A percentile compares a stretch with the other conserved stretches of the same genome.
These are phyloP conservation scores for Planococcus citri DNA, from an alignment of 1,140 invertebrate genomes.

Conservation along the genomic window DNA sequence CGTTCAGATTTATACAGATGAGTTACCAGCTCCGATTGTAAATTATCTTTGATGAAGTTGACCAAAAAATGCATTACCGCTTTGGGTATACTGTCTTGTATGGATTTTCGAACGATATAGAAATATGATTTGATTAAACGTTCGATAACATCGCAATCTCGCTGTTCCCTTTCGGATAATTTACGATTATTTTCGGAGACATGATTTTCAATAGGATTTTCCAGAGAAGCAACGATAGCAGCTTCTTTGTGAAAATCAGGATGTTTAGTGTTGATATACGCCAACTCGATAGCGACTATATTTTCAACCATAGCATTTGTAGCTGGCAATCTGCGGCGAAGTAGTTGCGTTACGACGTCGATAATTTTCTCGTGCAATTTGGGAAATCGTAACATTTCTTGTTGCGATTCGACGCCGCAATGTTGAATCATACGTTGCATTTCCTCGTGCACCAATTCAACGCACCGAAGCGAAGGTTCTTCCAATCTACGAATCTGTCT, in stretches of 20 bases:
- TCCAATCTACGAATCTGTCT: constrained; percentile 55
- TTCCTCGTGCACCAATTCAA: constrained; percentile 61
- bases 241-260: constrained; percentile 39
- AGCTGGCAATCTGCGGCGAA: constrained; percentile 45
- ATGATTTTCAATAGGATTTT: background rate
- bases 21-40: constrained; percentile 25
- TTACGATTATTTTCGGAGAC: no score
- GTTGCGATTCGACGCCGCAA: constrained; percentile 49
- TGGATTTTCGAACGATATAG: constrained; percentile 25
- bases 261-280: constrained; percentile 64
- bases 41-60: constrained; percentile 25
- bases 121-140: constrained; percentile 28
- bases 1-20: constrained; percentile 36
- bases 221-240: background rate
- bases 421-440: constrained; percentile 58
- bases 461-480: constrained; percentile 52
- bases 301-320: constrained; percentile 56
- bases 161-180: background rate
- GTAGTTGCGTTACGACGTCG: constrained; percentile 51
- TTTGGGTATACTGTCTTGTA: constrained; percentile 29
- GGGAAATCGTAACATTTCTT: constrained; percentile 58
- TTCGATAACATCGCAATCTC: constrained; percentile 23
- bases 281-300: constrained; percentile 50
- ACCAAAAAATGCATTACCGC: constrained; percentile 29
- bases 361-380: constrained; percentile 53